Evolutionary conservation across 2,797 vertebrate genomes (phyloP), one percentile per base, ranked within the genome.

Genomic region (Lycodopsis pacificus): DNA sequence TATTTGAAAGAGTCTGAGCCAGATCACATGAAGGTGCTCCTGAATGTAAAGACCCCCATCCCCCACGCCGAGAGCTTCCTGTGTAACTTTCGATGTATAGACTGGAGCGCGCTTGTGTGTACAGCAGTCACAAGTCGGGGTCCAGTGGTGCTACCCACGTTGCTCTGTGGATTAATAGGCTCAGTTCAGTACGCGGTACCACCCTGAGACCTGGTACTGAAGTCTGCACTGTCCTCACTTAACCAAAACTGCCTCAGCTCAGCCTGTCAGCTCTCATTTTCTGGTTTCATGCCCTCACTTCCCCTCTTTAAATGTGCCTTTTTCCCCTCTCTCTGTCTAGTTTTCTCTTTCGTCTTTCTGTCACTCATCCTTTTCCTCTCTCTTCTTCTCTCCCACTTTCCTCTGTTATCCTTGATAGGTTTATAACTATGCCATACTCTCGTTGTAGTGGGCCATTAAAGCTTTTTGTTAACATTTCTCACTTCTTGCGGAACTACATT

Each of bases 241-340:
- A 17, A 78, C 56, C 54, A 75, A 77, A 79, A 78, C 19, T 76
- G 61, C 56, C 38, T 82, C 56, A 80, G 65, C 64, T 86, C 73
- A 63, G 44, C 42, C 34, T 70, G 49, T 87, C 71, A 22, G 58
- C 58, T 89, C 81, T 88, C 69, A 66, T 76, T 88, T 88, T 89
- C 65, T 83, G 78, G 73, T 84, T 84, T 90, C 56, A 65, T 84
- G 7, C 67, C 40, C 53, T 65, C 34, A 87, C 84, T 89, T 86
- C 76, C 82, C 34, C 71, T 79, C 66, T 36, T 81, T 34, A 65
- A 38, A 65, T 49, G 32, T 76, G 13, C 53, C 40, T 58, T 34
- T 40, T 68, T 73, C 61, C 61, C 72, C 62, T 59, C n/a, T 59
- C 19, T 68, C n/a, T 72, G 2, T 65, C 15, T 63, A 4, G 14